A percentile compares a stretch with the other conserved stretches of the same genome.
Conservation (phyloP, 2,888 invertebrate genomes). For the Caenorhabditis angaria region DNA sequence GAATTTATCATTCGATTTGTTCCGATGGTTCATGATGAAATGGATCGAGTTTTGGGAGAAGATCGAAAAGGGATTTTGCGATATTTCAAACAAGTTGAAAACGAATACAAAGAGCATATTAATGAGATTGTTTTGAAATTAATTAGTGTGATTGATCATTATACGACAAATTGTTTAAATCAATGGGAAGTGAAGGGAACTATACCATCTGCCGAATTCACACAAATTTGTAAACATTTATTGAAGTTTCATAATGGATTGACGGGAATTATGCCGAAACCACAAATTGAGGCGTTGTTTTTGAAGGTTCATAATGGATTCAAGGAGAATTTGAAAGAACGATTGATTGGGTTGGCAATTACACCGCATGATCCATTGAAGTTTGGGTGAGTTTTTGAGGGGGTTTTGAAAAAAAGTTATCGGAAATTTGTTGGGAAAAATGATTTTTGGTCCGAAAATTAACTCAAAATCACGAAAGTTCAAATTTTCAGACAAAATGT, state of each 20-base stretch:
- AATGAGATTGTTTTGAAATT: slow-evolving; percentile 91
- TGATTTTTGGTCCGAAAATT: not conserved
- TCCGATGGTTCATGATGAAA: slow-evolving; percentile 55
- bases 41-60: slow-evolving; percentile 51
- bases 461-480: not conserved
- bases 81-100: slow-evolving; percentile 56
- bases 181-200: slow-evolving; percentile 94
- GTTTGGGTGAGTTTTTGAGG: slow-evolving; percentile 55
- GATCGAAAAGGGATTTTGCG: slow-evolving; percentile 57
- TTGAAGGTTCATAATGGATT: slow-evolving; percentile 66
- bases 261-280: slow-evolving; percentile 62
- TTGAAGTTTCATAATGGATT: slow-evolving; percentile 70
- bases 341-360: slow-evolving; percentile 59
- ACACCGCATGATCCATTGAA: slow-evolving; percentile 66
- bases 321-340: slow-evolving; percentile 58
- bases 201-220: slow-evolving; percentile 81
- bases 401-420: too few species aligned
- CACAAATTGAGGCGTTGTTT: slow-evolving; percentile 48
- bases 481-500: not conserved
- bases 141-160: slow-evolving; percentile 86
- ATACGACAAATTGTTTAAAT: slow-evolving; percentile 82
- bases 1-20: slow-evolving; percentile 77
- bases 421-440: not conserved
- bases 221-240: slow-evolving; percentile 79
- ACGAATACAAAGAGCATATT: slow-evolving; percentile 82